Percentiles rank a stretch among this genome's conserved stretches.
These are phyloP conservation scores for Noctua fimbriata DNA, from an alignment of 2,888 invertebrate genomes.

Conservation along the genomic window DNA sequence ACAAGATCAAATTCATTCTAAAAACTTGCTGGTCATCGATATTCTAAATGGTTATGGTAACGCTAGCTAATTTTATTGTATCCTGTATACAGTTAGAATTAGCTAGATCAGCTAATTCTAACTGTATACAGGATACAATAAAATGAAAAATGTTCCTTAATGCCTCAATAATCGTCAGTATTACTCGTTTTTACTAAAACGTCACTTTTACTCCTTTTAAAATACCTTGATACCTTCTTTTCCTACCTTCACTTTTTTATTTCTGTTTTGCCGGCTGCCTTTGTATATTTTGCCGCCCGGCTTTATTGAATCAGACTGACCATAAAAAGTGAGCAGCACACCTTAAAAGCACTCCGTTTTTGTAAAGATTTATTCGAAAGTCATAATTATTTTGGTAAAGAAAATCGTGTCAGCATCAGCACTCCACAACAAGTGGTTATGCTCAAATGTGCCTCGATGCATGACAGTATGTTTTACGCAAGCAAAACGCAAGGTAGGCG, in stretches of 20 bases:
- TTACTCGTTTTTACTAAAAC: not conserved
- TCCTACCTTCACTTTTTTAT: not conserved
- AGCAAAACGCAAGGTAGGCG: conserved; percentile 22
- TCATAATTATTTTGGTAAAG: conserved; percentile 19
- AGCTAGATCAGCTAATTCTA: too few species aligned
- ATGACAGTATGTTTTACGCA: conserved; percentile 52
- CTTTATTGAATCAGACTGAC: not conserved
- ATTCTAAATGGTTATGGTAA: not conserved
- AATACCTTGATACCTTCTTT: not conserved
- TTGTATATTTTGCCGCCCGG: not conserved
- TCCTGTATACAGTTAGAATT: too few species aligned
- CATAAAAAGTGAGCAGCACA: not conserved
- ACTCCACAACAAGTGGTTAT: conserved; percentile 32
- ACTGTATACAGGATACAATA: too few species aligned
- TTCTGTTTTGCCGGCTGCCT: not conserved
- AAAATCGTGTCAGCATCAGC: conserved; percentile 35
- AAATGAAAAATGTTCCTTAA: not conserved
- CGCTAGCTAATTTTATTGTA: not conserved
- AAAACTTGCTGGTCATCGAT: not conserved
- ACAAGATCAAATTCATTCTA: too few species aligned
- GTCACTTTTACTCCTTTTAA: too few species aligned
- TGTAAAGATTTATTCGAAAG: not conserved
- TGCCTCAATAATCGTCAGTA: not conserved
- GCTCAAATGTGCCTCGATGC: conserved; percentile 49
- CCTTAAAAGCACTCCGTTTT: not conserved